Evolutionary conservation across 2,113 vertebrate genomes (phyloP).

Genomic region (Electrona antarctica): DNA sequence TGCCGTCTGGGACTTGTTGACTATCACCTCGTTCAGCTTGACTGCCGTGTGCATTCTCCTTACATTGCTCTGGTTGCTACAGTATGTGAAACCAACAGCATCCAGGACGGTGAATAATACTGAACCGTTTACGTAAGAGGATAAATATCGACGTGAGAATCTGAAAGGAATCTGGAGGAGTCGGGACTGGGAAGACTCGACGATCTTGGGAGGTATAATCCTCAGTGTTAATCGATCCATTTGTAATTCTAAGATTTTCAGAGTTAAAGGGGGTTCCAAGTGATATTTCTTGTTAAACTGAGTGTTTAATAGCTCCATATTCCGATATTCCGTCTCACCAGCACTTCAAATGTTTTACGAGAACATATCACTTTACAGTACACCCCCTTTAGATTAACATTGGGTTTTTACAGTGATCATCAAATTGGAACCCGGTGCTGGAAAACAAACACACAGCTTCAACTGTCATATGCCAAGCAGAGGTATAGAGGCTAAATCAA

Average conservation of each 20-base stretch:
- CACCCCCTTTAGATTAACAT: too few species aligned
- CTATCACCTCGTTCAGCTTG: slow-evolving; percentile 89
- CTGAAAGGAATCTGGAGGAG: not conserved
- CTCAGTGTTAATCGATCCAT: too few species aligned
- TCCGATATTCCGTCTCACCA: too few species aligned
- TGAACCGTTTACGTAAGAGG: not conserved
- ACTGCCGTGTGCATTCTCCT: slow-evolving; percentile 97
- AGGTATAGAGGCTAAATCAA: not conserved
- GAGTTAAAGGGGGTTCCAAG: too few species aligned
- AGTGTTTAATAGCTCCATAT: too few species aligned
- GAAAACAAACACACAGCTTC: not conserved
- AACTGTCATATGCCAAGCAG: not conserved
- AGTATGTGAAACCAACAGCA: slow-evolving; percentile 16
- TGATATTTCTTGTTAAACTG: too few species aligned
- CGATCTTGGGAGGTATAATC: not conserved
- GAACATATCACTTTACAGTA: too few species aligned
- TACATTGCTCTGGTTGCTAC: slow-evolving; percentile 95
- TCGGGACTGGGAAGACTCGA: not conserved
- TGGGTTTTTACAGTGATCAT: not conserved
- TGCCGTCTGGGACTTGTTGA: slow-evolving; percentile 86
- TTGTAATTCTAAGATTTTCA: too few species aligned
- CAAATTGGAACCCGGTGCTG: not conserved
- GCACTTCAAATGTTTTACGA: too few species aligned
- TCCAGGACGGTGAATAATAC: not conserved
- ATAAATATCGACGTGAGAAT: not conserved